These are phyloP conservation scores for Acanthosepion pharaonis DNA, from an alignment of 2,888 invertebrate species.

Conservation along the genomic window DNA sequence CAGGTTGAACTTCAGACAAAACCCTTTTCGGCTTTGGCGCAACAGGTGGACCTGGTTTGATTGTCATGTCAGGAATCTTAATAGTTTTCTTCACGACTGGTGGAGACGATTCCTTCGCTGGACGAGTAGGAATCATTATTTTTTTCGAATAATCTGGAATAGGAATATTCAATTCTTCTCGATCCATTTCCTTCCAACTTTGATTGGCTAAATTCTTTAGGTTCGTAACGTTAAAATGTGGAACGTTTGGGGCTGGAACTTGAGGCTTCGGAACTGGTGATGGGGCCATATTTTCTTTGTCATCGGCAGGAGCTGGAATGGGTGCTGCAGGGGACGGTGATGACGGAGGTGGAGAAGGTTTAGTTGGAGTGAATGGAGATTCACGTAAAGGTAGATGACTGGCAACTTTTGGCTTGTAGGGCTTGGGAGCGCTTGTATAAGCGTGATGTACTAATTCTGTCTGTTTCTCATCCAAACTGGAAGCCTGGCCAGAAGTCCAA, in stretches of 20 bases:
- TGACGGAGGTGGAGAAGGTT: not conserved
- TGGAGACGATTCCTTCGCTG: not conserved
- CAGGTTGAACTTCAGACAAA: not conserved
- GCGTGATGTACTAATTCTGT: not conserved
- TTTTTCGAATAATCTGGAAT: slow-evolving; percentile 35
- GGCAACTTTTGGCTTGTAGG: slow-evolving; percentile 23
- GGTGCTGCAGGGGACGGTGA: not conserved
- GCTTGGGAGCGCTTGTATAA: not conserved
- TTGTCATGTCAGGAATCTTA: slow-evolving; percentile 40
- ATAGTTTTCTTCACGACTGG: slow-evolving; percentile 37
- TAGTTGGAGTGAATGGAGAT: not conserved
- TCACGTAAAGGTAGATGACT: slow-evolving; percentile 39
- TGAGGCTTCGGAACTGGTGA: not conserved
- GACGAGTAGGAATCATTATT: not conserved
- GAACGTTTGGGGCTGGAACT: not conserved
- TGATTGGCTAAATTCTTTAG: not conserved
- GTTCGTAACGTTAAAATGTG: not conserved
- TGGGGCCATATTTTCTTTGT: slow-evolving; percentile 13
- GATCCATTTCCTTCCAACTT: not conserved
- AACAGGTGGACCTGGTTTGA: not conserved
- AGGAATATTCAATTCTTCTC: slow-evolving; percentile 35
- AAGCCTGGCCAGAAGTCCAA: not conserved
- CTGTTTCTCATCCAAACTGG: not conserved
- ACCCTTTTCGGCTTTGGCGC: not conserved
- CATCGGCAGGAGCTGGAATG: not conserved